These are phyloP conservation scores for Trachelipus rathkii DNA, from an alignment of 1,140 invertebrate genomes.

Conservation along the genomic window DNA sequence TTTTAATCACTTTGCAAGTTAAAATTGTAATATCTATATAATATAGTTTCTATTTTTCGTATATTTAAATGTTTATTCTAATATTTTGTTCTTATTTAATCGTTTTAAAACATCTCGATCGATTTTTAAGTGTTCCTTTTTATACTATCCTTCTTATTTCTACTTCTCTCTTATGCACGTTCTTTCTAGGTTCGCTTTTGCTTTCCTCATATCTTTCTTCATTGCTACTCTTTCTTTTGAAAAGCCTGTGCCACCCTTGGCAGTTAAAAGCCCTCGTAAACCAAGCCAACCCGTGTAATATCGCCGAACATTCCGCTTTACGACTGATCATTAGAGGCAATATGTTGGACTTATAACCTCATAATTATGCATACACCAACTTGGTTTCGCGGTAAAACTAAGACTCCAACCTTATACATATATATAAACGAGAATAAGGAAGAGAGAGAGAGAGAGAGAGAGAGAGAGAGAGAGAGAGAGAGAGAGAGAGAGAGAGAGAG, in stretches of 20 bases:
- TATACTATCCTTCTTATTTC: background rate
- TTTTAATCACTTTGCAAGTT: background rate
- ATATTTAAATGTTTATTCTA: no score
- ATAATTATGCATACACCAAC: conserved; percentile 10
- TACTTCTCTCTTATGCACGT: background rate
- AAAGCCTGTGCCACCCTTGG: background rate
- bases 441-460: no score
- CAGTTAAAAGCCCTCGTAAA: background rate
- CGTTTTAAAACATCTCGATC: no score
- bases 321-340: conserved; percentile 1
- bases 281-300: background rate
- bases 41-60: no score
- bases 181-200: background rate
- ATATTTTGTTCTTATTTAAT: no score
- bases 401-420: background rate
- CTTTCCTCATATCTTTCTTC: background rate
- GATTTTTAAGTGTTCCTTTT: background rate
- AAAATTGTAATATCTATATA: no score
- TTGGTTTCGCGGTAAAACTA: background rate
- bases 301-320: background rate
- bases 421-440: background rate
- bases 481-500: no score
- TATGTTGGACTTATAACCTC: background rate
- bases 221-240: background rate
- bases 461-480: no score